Evolutionary conservation across 2,888 invertebrate species (phyloP), one percentile per base, ranked within the genome.

Genomic region (Cephalotes varians): DNA sequence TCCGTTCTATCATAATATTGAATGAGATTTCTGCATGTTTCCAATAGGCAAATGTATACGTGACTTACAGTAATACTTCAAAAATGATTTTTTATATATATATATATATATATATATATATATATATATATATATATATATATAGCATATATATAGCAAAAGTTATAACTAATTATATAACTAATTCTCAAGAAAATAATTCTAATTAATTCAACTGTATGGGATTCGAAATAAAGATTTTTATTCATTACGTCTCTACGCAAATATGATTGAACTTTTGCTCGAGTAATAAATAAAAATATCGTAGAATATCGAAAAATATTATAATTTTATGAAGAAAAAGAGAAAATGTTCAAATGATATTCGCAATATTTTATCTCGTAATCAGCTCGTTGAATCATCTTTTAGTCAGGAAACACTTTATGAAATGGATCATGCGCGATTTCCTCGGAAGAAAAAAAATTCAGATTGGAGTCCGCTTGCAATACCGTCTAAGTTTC

Each of bases 381-480:
- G n/a, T 56, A 72, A 40, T 4, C 15, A 54, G 21, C n/a, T 44
- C 40, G 1, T n/a, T 56, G n/a, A 12, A 58, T 62, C 15, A 12
- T 25, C 51, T 15, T 40, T 21, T 9, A 25, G 6, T n/a, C 12
- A 37, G 44, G 12, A 18, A 44, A 54, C 40, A 28, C 71, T 44
- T 54, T 15, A 12, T 21, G 56, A 56, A 44, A 21, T 44, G 31
- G 54, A 25, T 56, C 44, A 54, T 21, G 51, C n/a, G 21, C 44
- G 69, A 77, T 69, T 56, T 69, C 7, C 31, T 10, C 18, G 12
- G 44, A 4, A 40, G n/a, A 44, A 65, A 65, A 62, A 69, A 31
- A 60, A 60, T 58, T 31, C 47, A 62, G 21, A 72, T 65, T 54
- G 18, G 40, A 77, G 44, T 77, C 51, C 49, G 62, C 72, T 72